Percentiles rank a stretch among this genome's conserved stretches.
Conservation (phyloP, 1,140 invertebrate species). For the Drosophila tristis region DNA sequence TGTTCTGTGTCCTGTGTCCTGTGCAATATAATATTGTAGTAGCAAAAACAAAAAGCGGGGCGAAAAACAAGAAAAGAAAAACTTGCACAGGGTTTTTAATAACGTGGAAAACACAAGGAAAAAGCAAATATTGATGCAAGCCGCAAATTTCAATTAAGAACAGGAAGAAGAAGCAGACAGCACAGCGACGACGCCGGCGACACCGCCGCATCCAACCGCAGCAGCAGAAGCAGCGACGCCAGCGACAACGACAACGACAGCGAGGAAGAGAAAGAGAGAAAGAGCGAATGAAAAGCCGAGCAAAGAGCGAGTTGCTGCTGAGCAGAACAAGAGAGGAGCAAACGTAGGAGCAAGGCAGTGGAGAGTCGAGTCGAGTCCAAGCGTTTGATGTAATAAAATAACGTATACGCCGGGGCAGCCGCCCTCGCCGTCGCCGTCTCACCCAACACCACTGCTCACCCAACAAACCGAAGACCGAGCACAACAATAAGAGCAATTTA, state of each 20-base stretch:
- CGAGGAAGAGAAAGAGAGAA: constrained; percentile 5
- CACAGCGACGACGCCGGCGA: constrained; percentile 30
- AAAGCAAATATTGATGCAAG: constrained; percentile 84
- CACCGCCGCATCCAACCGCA: constrained; percentile 15
- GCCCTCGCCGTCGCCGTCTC: constrained; percentile 20
- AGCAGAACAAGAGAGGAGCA: constrained; percentile 2
- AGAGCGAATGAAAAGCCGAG: constrained; percentile 20
- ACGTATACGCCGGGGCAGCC: constrained; percentile 74
- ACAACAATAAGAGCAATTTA: constrained; percentile 78
- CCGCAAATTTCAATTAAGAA: constrained; percentile 84
- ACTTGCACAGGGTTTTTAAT: constrained; percentile 82
- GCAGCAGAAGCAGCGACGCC: constrained; percentile 31
- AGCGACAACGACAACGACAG: constrained; percentile 33
- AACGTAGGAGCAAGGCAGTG: constrained; percentile 37
- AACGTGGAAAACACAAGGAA: constrained; percentile 83
- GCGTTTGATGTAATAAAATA: constrained; percentile 82
- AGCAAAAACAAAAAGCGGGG: constrained; percentile 36
- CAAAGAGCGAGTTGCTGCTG: constrained; percentile 7
- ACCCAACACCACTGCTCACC: constrained; percentile 22
- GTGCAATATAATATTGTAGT: constrained; percentile 45
- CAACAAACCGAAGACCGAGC: constrained; percentile 21
- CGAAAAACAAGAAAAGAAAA: constrained; percentile 60
- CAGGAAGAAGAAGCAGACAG: constrained; percentile 74
- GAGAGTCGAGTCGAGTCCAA: too few relatives aligned
- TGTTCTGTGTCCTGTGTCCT: too few relatives aligned